Base-by-base conservation (phyloP, 2,888 invertebrate genomes). In the Magallana nippona region DNA sequence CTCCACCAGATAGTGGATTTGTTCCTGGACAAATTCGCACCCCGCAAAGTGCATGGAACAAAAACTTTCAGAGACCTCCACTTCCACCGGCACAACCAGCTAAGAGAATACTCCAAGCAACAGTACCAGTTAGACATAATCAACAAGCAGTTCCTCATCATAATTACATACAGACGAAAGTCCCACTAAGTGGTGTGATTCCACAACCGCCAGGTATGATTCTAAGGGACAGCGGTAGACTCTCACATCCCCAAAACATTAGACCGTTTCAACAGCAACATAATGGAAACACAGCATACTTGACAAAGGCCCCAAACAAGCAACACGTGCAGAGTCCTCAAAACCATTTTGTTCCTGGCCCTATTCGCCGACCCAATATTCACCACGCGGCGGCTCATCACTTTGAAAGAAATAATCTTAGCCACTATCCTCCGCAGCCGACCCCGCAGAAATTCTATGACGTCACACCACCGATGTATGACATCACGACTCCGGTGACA, bases 81-180 rank as follows among this genome's bases (percentile, higher is more conserved):
- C 71, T 32, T 1, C 71, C 1, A 3, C 71, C 27, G 15, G 15
- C 27, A 3, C 22, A 22, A 71, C 27, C 27, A 71, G 27, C 13
- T 3, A 71, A 71, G 11, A 71, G 71, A 71, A 11, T 71, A 13
- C 22, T 15, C 17, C 13, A 11, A 2, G 27, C 22, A 71, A 71
- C 22, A 27, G 3, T 11, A 15, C 27, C 11, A 15, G 22, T 71
- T 13, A 10, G 22, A 71, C 22, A 19, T 19, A 60, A 60, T n/a
- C n/a, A 60, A 60, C n/a, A 60, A 1, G 19, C 19, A 60, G n/a
- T 60, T 17, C 10, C 60, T 15, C 60, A 71, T 22, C 22, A 15
- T 22, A 71, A 71, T 27, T 71, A 71, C 71, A 71, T 71, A 2
- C 71, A 71, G 15, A 22, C 71, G 32, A 71, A 71, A 27, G 71